phyloP scores from a whole-genome alignment of 1,140 invertebrate species.

The Megathymus violae region DNA sequence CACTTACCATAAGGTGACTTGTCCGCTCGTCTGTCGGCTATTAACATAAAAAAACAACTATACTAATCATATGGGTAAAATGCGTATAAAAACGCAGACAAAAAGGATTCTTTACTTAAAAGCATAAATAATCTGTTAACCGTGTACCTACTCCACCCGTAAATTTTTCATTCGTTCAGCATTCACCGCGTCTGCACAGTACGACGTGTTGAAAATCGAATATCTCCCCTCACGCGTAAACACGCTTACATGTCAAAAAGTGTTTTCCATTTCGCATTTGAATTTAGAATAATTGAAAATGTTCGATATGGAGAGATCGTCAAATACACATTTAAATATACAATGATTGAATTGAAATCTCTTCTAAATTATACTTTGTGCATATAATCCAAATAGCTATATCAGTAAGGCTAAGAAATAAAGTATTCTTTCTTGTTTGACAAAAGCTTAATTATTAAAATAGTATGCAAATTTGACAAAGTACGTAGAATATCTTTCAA shows the following conservation, averaged over 20 bases:
- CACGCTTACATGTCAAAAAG: constrained; percentile 28
- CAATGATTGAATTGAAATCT: constrained; percentile 6
- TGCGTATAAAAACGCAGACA: no score
- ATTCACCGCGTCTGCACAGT: constrained; percentile 15
- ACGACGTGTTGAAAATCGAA: constrained; percentile 24
- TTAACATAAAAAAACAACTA: no score
- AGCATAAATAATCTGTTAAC: background rate
- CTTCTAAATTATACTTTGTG: no score
- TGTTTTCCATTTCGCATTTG: constrained; percentile 32
- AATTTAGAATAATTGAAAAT: constrained; percentile 35
- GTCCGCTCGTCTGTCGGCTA: no score
- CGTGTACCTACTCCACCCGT: constrained; percentile 3
- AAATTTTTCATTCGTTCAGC: constrained; percentile 16
- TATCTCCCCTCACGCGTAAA: constrained; percentile 28
- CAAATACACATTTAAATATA: constrained; percentile 6
- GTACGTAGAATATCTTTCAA: no score
- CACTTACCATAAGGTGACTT: no score
- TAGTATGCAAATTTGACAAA: no score
- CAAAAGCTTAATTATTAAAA: no score
- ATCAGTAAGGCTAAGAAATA: no score
- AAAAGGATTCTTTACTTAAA: background rate
- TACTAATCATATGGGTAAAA: no score
- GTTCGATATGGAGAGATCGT: constrained; percentile 18
- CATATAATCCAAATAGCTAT: no score
- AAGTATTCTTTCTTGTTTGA: no score